These are phyloP conservation scores for Aethina tumida DNA, from an alignment of 1,140 invertebrate genomes.

Conservation along the genomic window DNA sequence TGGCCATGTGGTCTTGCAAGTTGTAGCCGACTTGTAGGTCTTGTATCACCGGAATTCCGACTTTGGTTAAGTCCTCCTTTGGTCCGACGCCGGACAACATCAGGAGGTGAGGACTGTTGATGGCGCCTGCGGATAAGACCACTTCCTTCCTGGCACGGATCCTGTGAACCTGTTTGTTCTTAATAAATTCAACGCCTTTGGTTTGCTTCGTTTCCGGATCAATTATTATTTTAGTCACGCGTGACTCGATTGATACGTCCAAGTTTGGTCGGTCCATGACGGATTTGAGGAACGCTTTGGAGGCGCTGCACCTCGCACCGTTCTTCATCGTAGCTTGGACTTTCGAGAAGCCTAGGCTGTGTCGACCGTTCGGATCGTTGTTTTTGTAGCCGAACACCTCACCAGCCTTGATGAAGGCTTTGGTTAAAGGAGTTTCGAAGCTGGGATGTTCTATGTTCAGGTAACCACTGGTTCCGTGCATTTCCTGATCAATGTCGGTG, in stretches of 20 bases:
- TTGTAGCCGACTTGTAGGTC: slow-evolving; percentile 72
- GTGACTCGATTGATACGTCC: slow-evolving; percentile 54
- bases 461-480: slow-evolving; percentile 46
- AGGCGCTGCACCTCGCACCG: slow-evolving; percentile 59
- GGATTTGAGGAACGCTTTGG: slow-evolving; percentile 56
- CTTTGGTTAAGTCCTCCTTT: slow-evolving; percentile 56
- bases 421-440: slow-evolving; percentile 48
- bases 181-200: slow-evolving; percentile 60
- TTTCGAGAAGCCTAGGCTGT: slow-evolving; percentile 39
- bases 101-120: slow-evolving; percentile 84
- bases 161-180: slow-evolving; percentile 56
- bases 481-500: slow-evolving; percentile 28
- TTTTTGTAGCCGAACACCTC: slow-evolving; percentile 59
- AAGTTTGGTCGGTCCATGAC: slow-evolving; percentile 54
- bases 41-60: slow-evolving; percentile 57
- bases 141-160: slow-evolving; percentile 74
- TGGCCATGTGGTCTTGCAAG: slow-evolving; percentile 80
- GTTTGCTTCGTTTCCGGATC: slow-evolving; percentile 48
- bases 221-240: slow-evolving; percentile 56
- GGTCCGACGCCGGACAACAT: slow-evolving; percentile 90
- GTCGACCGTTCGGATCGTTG: slow-evolving; percentile 50
- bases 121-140: slow-evolving; percentile 72
- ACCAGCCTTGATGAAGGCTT: slow-evolving; percentile 56
- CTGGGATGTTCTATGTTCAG: slow-evolving; percentile 55
- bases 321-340: slow-evolving; percentile 57